A percentile compares a stretch with the other conserved stretches of the same genome.
Conservation (phyloP, 2,888 invertebrate genomes). For the Cryptus armator region DNA sequence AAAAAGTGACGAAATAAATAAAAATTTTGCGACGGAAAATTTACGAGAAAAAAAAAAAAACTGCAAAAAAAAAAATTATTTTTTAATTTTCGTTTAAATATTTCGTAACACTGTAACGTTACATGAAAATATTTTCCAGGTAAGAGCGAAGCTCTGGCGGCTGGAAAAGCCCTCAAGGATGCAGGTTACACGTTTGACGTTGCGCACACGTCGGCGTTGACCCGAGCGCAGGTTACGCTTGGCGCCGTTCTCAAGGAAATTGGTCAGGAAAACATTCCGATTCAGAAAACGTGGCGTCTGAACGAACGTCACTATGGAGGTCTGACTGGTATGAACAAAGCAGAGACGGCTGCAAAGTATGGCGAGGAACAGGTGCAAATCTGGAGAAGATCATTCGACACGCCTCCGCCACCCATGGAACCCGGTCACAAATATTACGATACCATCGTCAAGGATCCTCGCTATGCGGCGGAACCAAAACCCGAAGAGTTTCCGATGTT, state of each 20-base stretch:
- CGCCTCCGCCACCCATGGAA: conserved; percentile 93
- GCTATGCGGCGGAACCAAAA: conserved; percentile 91
- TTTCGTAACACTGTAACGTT: no score
- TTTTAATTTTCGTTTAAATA: no score
- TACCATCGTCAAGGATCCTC: conserved; percentile 91
- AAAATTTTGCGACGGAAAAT: no score
- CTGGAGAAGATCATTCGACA: conserved; percentile 94
- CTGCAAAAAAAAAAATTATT: no score
- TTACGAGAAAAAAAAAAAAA: no score
- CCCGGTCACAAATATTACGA: conserved; percentile 91
- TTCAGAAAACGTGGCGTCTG: conserved; percentile 92
- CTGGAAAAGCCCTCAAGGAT: conserved; percentile 91
- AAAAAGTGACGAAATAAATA: no score
- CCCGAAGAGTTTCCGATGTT: conserved; percentile 92
- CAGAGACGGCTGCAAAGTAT: conserved; percentile 93
- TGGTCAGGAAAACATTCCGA: conserved; percentile 89
- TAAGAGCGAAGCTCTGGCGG: conserved; percentile 89
- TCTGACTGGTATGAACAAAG: conserved; percentile 94
- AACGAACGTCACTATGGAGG: conserved; percentile 96
- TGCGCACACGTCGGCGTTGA: conserved; percentile 93
- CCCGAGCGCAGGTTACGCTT: conserved; percentile 92
- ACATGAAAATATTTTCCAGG: conserved; percentile 84
- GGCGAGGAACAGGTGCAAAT: conserved; percentile 94
- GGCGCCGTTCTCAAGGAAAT: conserved; percentile 89
- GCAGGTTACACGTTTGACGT: conserved; percentile 91